These are phyloP conservation scores for Omphaloscelis lunosa DNA, from an alignment of 2,888 invertebrate species.

Conservation along the genomic window DNA sequence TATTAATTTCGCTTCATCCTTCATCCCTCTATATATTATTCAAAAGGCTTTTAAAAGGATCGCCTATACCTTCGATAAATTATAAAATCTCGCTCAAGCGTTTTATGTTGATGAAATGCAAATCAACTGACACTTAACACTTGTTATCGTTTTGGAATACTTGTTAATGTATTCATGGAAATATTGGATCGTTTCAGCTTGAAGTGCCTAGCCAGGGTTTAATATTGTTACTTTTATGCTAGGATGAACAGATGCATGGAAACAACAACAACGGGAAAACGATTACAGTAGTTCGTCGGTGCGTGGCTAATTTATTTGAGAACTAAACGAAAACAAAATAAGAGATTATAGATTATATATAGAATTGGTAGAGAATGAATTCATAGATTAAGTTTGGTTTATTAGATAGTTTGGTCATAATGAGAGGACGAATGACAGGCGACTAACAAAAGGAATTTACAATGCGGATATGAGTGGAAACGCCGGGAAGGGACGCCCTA, in stretches of 20 bases:
- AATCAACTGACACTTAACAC: constrained; percentile 73
- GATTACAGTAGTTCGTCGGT: background rate
- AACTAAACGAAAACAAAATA: background rate
- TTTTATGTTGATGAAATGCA: constrained; percentile 80
- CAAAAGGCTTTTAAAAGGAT: constrained; percentile 78
- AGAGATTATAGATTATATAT: background rate
- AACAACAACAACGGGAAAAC: background rate
- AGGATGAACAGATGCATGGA: background rate
- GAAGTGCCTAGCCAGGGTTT: background rate
- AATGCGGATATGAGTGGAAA: background rate
- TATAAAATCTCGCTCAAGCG: constrained; percentile 77
- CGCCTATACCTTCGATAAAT: constrained; percentile 79
- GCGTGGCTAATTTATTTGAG: background rate
- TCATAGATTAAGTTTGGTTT: background rate
- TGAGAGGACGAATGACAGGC: background rate
- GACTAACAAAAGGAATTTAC: background rate
- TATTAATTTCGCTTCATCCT: constrained; percentile 75
- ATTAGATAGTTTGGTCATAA: background rate
- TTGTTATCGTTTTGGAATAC: constrained; percentile 58
- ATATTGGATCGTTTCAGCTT: constrained; percentile 34
- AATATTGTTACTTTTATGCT: background rate
- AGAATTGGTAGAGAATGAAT: background rate
- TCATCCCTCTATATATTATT: constrained; percentile 78
- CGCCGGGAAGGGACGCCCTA: background rate
- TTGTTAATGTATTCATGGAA: constrained; percentile 61